Evolutionary conservation across 2,797 vertebrate species (phyloP).

Genomic region (Crocodylus rhombifer): DNA sequence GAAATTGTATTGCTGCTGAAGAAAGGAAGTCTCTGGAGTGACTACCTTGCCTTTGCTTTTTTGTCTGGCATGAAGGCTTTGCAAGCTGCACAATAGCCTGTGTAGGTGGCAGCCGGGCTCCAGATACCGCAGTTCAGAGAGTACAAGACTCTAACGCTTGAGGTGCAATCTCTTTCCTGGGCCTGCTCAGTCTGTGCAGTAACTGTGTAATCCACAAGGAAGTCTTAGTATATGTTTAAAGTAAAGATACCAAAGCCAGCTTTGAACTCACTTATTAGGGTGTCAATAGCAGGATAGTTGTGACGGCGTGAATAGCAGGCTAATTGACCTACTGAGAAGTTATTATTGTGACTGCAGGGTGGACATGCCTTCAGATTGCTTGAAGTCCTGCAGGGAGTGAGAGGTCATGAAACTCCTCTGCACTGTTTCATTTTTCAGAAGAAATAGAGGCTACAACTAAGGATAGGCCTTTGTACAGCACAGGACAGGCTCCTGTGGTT

Average conservation of each 20-base stretch:
- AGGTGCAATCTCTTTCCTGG: neutral
- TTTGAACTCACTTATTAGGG: no score
- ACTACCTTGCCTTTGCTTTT: neutral
- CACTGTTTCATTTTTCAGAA: neutral
- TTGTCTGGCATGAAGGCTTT: neutral
- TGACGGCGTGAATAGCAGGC: no score
- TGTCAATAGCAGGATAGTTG: no score
- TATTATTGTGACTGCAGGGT: no score
- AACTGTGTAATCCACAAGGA: neutral
- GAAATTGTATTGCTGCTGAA: neutral
- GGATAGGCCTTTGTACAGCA: no score
- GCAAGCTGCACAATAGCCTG: neutral
- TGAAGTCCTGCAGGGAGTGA: neutral
- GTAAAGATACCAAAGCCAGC: no score
- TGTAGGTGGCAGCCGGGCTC: neutral
- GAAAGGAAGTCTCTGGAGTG: neutral
- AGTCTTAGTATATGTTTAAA: neutral
- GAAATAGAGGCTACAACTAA: neutral
- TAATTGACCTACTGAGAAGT: no score
- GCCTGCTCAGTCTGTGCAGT: neutral
- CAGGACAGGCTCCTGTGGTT: no score
- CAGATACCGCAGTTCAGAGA: neutral
- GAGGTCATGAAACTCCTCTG: neutral
- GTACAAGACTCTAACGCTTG: neutral
- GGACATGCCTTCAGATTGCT: no score